phyloP scores from a whole-genome alignment of 2,113 vertebrate genomes.

The Thalassarche chlororhynchos region DNA sequence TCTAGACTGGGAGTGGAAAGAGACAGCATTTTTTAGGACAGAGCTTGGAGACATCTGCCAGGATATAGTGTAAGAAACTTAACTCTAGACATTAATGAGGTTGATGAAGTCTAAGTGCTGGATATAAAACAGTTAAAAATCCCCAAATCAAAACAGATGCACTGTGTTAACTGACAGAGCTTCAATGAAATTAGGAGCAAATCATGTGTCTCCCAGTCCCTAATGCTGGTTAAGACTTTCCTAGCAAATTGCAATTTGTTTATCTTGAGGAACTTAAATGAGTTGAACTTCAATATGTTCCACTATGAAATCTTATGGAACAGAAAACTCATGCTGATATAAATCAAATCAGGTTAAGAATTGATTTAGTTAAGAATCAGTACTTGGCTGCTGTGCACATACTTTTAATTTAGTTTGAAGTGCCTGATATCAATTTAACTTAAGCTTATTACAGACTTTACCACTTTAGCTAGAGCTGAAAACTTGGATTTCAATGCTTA shows the following conservation, averaged over 20 bases:
- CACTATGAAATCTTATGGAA: not conserved
- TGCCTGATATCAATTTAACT: not conserved
- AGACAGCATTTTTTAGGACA: not conserved
- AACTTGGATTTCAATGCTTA: not conserved
- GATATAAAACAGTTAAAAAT: not conserved
- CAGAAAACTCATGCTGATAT: not conserved
- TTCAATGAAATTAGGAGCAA: not conserved
- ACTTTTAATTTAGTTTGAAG: constrained; percentile 8
- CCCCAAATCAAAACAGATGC: not conserved
- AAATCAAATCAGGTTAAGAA: constrained; percentile 24
- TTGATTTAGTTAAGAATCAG: not conserved
- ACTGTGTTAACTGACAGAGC: not conserved
- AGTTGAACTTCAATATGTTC: not conserved
- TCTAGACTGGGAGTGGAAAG: not conserved
- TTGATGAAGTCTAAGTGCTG: not conserved
- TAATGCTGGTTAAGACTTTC: not conserved
- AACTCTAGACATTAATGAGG: not conserved
- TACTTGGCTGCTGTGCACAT: not conserved
- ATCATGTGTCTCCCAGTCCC: not conserved
- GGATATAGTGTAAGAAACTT: not conserved
- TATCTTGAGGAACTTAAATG: not conserved
- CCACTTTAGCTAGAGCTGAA: not conserved
- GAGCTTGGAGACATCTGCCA: not conserved
- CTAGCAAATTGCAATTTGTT: not conserved
- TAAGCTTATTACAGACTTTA: not conserved